Evolutionary conservation across 2,888 invertebrate species (phyloP).

Genomic region (Dynastes hyllus): DNA sequence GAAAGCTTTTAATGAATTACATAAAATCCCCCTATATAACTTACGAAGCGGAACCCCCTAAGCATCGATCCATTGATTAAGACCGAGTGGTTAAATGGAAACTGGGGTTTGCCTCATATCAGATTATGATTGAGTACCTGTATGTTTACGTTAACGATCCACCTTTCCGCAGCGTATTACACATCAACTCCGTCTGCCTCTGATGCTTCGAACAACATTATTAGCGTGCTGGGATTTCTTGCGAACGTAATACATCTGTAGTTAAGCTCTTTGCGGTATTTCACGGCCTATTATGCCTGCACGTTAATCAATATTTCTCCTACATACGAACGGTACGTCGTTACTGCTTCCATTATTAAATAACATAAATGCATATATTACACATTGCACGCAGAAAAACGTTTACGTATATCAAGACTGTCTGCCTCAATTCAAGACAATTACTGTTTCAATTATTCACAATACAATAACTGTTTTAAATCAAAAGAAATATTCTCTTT

Average conservation of each 20-base stretch:
- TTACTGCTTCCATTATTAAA: too few relatives aligned
- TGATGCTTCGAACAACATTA: constrained; percentile 44
- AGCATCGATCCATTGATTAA: constrained; percentile 43
- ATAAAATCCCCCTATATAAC: neutral
- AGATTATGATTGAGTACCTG: constrained; percentile 46
- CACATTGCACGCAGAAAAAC: too few relatives aligned
- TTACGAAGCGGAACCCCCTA: neutral
- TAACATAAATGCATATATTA: too few relatives aligned
- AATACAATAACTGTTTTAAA: too few relatives aligned
- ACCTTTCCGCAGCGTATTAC: constrained; percentile 43
- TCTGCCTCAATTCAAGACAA: too few relatives aligned
- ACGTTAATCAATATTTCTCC: constrained; percentile 13
- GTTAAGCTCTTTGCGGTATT: constrained; percentile 45
- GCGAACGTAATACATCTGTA: constrained; percentile 40
- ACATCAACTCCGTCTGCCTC: constrained; percentile 28
- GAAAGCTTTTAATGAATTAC: too few relatives aligned
- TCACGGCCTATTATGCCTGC: constrained; percentile 20
- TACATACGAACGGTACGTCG: too few relatives aligned
- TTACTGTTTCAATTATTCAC: too few relatives aligned
- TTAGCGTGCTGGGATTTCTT: constrained; percentile 44
- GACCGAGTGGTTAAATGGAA: constrained; percentile 30
- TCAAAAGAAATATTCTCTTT: too few relatives aligned
- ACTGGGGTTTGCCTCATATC: neutral
- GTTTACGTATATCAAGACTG: too few relatives aligned
- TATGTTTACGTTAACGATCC: constrained; percentile 45